phyloP scores from a whole-genome alignment of 2,113 vertebrate genomes.

The Pelmatolapia mariae region DNA sequence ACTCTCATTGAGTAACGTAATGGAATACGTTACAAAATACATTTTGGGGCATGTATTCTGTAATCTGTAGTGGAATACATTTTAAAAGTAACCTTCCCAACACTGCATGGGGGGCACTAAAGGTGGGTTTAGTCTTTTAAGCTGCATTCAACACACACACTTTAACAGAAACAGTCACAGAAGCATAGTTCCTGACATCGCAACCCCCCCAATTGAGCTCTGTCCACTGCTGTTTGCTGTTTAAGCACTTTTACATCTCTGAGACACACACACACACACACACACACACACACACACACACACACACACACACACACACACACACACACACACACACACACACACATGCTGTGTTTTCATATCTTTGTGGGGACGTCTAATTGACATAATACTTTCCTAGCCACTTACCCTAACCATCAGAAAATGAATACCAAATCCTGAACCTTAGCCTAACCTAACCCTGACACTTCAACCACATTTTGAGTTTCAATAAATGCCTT shows the following conservation, averaged over 20 bases:
- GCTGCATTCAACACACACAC: background rate
- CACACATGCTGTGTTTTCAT: background rate
- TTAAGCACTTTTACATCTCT: background rate
- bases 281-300: background rate
- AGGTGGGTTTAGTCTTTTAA: background rate
- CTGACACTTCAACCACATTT: background rate
- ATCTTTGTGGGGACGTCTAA: background rate
- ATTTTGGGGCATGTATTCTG: no score
- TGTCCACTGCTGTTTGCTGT: slow-evolving; percentile 1
- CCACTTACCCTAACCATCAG: background rate
- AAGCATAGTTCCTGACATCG: background rate
- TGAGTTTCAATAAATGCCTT: background rate
- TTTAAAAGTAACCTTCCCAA: no score
- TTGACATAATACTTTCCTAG: background rate
- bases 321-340: no score
- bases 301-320: no score
- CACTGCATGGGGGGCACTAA: background rate
- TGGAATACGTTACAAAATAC: no score
- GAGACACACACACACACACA: background rate
- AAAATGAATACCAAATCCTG: background rate
- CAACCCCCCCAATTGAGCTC: background rate
- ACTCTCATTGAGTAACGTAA: no score
- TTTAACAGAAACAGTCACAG: background rate
- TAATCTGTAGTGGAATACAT: no score
- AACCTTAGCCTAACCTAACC: background rate